A percentile compares a stretch with the other conserved stretches of the same genome.
Evolutionary conservation across 2,888 invertebrate genomes (phyloP).

Genomic region (Abrostola tripartita): DNA sequence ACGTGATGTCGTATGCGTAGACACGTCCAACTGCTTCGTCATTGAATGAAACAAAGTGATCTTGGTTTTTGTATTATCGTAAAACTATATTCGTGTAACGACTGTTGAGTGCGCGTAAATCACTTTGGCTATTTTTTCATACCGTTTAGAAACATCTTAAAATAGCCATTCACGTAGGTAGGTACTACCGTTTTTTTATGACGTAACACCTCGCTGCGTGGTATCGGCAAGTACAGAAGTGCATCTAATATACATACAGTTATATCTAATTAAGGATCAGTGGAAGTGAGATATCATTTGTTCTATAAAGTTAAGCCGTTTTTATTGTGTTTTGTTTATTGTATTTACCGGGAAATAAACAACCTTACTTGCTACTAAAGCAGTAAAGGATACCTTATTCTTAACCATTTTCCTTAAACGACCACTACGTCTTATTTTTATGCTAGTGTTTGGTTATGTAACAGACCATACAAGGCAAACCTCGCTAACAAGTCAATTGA

Average conservation of each 20-base stretch:
- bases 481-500: constrained; percentile 25
- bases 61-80: constrained; percentile 70
- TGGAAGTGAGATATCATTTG: no score
- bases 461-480: no score
- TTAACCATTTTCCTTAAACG: no score
- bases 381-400: no score
- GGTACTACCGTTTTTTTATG: constrained; percentile 68
- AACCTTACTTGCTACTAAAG: no score
- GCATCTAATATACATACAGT: constrained; percentile 15
- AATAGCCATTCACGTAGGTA: constrained; percentile 77
- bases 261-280: no score
- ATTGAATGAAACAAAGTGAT: constrained; percentile 53
- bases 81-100: constrained; percentile 80
- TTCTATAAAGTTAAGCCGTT: no score
- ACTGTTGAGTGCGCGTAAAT: constrained; percentile 77
- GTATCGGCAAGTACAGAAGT: constrained; percentile 29
- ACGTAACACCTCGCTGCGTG: constrained; percentile 63
- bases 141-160: constrained; percentile 73
- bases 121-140: constrained; percentile 78
- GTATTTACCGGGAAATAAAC: no score
- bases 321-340: no score
- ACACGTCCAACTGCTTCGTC: constrained; percentile 53
- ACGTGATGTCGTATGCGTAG: constrained; percentile 58
- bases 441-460: background rate
- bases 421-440: background rate